Conservation (phyloP, 2,888 invertebrate genomes). For the Cephus pygmeus region DNA sequence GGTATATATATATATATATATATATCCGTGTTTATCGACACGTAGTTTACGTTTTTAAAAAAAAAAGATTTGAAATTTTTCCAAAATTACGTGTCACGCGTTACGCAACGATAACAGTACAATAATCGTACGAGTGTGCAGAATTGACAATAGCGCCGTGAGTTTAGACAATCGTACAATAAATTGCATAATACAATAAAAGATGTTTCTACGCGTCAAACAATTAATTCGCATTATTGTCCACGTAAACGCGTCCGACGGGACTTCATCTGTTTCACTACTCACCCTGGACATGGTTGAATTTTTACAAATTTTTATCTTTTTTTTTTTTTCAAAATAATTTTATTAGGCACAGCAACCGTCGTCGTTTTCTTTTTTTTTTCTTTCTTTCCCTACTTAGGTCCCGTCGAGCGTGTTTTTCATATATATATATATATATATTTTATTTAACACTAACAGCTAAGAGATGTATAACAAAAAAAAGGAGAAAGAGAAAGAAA, state of each 20-base stretch:
- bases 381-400: not conserved
- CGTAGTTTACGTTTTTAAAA: not conserved
- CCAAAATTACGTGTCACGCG: not conserved
- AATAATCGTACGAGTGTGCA: not conserved
- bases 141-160: not conserved
- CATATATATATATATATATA: not conserved
- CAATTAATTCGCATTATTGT: not conserved
- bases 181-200: not conserved
- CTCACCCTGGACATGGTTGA: not conserved
- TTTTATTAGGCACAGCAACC: not conserved
- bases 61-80: not conserved
- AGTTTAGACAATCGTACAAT: not conserved
- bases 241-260: not conserved
- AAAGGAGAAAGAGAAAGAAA: not conserved
- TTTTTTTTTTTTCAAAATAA: not conserved
- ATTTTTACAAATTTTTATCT: not conserved
- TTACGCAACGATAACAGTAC: not conserved
- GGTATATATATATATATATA: not conserved
- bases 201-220: not conserved
- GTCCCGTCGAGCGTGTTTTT: not conserved
- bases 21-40: not conserved
- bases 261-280: not conserved
- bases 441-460: not conserved
- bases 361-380: not conserved
- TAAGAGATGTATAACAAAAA: not conserved